Base-by-base conservation (phyloP, 1,140 invertebrate species). In the Acromyrmex heyeri region DNA sequence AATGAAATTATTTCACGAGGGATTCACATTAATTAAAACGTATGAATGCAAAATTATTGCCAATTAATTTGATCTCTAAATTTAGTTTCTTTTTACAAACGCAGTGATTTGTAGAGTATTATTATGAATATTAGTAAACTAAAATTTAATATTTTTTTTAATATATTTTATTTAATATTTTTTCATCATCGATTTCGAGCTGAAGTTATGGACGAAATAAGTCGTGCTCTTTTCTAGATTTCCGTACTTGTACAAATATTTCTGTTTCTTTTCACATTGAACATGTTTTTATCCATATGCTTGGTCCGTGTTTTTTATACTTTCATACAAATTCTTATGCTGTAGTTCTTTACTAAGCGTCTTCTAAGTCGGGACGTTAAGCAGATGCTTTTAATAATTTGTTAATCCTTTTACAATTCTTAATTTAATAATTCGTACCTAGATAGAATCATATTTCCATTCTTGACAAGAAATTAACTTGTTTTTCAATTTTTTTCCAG, bases 391-490 rank as follows among this genome's bases (percentile, higher is more conserved):
- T 61, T 30, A 75, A 61, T 83, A 73, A 83, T 75, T 34, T 3
- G 24, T 16, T 50, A 50, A 2, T 21, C 6, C 24, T 44, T 44
- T 44, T 44, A 44, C 8, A 44, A 44, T 44, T 44, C 38, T 38
- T 38, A 44, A 44, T 44, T 44, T 44, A 12, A 44, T 10, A 44
- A 44, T 10, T 44, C 38, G 38, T 44, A 10, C 10, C 38, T 44
- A 44, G 55, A 61, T 61, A 21, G 12, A 59, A 18, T 72, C 48
- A 44, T 27, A 30, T 59, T 59, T 69, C 24, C 55, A 48, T 61
- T 62, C n/a, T 7, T 8, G n/a, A 44, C 70, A 67, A 72, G 77
- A 83, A 72, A 65, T 89, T 90, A 90, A 83, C 67, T 87, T 50
- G 73, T 89, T 87, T 88, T 87, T 87, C 18, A 70, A 24, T 34